Percentiles rank a stretch among this genome's conserved stretches.
Evolutionary conservation across 1,140 invertebrate genomes (phyloP).

Genomic region (Pseudomyrmex pallidus): DNA sequence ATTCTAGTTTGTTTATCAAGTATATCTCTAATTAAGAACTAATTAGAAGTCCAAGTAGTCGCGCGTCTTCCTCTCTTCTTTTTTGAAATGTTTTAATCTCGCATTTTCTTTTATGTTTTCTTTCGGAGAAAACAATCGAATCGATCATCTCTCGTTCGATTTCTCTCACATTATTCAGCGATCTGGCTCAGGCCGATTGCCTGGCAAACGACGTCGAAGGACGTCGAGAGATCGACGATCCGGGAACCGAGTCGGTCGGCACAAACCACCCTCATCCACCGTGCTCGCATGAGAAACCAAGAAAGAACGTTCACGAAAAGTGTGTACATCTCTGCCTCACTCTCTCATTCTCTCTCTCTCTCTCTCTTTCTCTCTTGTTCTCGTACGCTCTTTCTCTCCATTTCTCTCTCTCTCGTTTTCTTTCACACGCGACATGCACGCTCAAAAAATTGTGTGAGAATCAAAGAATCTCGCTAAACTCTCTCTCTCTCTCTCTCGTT

Average conservation of each 20-base stretch:
- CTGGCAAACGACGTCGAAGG: neutral
- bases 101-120: neutral
- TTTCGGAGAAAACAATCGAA: neutral
- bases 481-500: neutral
- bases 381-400: neutral
- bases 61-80: neutral
- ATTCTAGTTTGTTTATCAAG: conserved; percentile 12
- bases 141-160: neutral
- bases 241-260: conserved; percentile 66
- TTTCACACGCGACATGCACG: conserved; percentile 1
- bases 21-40: neutral
- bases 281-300: conserved; percentile 69
- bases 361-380: conserved; percentile 36
- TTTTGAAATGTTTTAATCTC: neutral
- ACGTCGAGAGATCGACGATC: conserved; percentile 40
- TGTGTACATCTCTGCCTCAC: conserved; percentile 23
- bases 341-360: neutral
- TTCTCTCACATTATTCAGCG: neutral
- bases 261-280: conserved; percentile 67
- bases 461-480: conserved; percentile 18
- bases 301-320: conserved; percentile 66
- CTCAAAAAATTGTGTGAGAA: conserved; percentile 21
- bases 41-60: conserved; percentile 8
- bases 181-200: neutral
- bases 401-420: conserved; percentile 7